Evolutionary conservation across 2,888 invertebrate genomes (phyloP).

Genomic region (Lasioglossum leucozonium): DNA sequence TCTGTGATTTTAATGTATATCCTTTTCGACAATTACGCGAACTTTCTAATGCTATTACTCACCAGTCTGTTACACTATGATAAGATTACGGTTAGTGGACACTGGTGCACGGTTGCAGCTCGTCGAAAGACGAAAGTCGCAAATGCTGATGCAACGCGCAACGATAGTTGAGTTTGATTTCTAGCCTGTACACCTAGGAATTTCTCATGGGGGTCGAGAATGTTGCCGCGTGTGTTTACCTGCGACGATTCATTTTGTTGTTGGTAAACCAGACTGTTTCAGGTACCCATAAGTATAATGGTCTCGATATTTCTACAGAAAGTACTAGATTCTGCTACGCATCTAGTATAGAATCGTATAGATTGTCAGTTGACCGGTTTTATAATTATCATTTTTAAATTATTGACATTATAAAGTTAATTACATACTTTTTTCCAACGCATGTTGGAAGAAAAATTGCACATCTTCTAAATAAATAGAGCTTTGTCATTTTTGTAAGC

Average conservation of each 20-base stretch:
- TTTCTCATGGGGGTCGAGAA: conserved; percentile 46
- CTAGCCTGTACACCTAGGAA: conserved; percentile 41
- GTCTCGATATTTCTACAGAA: too few relatives aligned
- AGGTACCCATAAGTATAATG: not conserved
- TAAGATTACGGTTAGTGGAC: conserved; percentile 39
- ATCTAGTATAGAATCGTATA: too few relatives aligned
- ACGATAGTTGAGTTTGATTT: conserved; percentile 64
- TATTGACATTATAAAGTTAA: too few relatives aligned
- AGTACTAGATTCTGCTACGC: too few relatives aligned
- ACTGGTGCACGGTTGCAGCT: conserved; percentile 40
- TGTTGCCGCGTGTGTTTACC: conserved; percentile 22
- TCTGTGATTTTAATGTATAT: conserved; percentile 24
- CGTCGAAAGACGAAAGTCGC: conserved; percentile 61
- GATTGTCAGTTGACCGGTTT: too few relatives aligned
- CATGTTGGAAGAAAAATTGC: too few relatives aligned
- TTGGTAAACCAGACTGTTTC: not conserved
- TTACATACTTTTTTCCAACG: too few relatives aligned
- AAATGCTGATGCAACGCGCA: conserved; percentile 60
- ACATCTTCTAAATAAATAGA: too few relatives aligned
- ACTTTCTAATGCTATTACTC: conserved; percentile 47
- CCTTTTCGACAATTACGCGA: conserved; percentile 17
- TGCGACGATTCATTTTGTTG: conserved; percentile 3
- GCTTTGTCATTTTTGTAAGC: too few relatives aligned
- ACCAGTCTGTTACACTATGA: conserved; percentile 43
- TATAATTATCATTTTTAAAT: too few relatives aligned